Evolutionary conservation across 2,797 vertebrate genomes (phyloP).

Genomic region (Acanthiza pusilla): DNA sequence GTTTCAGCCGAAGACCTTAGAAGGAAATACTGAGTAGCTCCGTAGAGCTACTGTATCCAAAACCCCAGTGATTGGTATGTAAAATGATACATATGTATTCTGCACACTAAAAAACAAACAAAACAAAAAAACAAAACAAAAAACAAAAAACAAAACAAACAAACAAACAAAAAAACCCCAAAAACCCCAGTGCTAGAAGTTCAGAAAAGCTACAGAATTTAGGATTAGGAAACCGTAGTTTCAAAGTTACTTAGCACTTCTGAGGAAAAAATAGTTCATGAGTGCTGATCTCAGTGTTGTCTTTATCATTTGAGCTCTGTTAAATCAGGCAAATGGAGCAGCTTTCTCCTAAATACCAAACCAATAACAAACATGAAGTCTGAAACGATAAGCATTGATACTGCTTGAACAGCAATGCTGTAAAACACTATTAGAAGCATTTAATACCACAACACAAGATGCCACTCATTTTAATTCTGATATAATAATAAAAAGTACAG

Average conservation of each 20-base stretch:
- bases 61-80: background rate
- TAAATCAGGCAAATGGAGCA: background rate
- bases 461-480: background rate
- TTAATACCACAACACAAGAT: background rate
- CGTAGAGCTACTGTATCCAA: background rate
- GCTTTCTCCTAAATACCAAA: background rate
- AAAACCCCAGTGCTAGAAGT: background rate
- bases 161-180: no score
- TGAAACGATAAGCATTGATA: background rate
- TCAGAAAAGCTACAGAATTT: background rate
- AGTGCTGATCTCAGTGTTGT: background rate
- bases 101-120: background rate
- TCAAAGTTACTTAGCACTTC: background rate
- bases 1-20: background rate
- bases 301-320: background rate
- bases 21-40: background rate
- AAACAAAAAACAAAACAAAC: no score
- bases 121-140: no score
- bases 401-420: background rate
- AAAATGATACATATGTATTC: background rate
- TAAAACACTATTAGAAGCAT: background rate
- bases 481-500: background rate
- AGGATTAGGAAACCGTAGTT: background rate
- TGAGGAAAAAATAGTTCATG: background rate
- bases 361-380: background rate